phyloP scores from a whole-genome alignment of 2,797 vertebrate species.

The Emys orbicularis region DNA sequence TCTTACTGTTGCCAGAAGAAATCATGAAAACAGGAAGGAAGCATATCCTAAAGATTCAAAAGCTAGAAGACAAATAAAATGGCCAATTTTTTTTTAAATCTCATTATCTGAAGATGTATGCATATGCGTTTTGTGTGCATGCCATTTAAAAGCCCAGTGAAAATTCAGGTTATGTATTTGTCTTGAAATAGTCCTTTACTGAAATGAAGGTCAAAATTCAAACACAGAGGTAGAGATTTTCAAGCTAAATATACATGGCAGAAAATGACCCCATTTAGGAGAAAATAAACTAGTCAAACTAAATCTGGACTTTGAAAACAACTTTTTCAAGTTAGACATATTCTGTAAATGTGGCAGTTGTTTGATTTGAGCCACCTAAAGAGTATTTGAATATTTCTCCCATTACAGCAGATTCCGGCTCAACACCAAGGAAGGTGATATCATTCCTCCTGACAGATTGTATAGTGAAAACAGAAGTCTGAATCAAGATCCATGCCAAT shows the following conservation, averaged over 20 bases:
- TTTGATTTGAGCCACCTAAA: background rate
- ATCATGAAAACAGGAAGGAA: background rate
- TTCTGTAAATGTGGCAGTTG: background rate
- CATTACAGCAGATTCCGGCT: background rate
- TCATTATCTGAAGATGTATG: background rate
- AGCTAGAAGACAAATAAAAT: background rate
- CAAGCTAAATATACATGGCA: background rate
- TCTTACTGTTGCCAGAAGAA: background rate
- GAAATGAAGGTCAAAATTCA: background rate
- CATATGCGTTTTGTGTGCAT: background rate
- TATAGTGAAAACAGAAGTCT: background rate
- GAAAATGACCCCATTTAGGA: background rate
- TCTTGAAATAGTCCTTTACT: background rate
- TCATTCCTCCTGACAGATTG: background rate
- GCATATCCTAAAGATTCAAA: background rate
- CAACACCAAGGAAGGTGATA: background rate
- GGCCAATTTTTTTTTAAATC: background rate
- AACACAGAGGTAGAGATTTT: background rate
- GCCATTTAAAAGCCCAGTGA: rapidly evolving
- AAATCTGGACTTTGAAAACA: background rate
- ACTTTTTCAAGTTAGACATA: background rate
- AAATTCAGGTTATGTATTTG: background rate
- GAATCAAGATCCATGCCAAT: background rate
- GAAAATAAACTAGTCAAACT: background rate
- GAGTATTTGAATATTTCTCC: background rate